Percentiles rank a stretch among this genome's conserved stretches.
phyloP scores from a whole-genome alignment of 2,797 vertebrate genomes.

The Anniella stebbinsi region DNA sequence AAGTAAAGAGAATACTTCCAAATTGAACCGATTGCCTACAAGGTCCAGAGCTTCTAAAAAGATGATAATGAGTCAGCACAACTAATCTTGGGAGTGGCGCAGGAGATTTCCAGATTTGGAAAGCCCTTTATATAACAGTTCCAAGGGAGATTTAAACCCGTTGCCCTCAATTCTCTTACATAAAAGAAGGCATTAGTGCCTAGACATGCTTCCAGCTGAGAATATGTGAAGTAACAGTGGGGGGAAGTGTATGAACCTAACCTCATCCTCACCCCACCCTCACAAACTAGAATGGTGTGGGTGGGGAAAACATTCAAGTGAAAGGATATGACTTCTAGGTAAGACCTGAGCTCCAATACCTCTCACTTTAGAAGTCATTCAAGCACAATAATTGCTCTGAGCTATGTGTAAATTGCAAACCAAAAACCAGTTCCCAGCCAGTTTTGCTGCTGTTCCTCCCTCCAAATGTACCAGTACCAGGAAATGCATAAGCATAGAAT shows the following conservation, averaged over 20 bases:
- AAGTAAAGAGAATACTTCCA: neutral
- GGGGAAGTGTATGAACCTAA: neutral
- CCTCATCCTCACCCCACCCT: too few species aligned
- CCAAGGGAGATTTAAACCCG: slow-evolving; percentile 20
- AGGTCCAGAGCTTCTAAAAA: neutral
- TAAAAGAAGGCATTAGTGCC: slow-evolving; percentile 4
- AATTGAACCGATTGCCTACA: neutral
- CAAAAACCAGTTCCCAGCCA: neutral
- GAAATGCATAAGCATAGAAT: neutral
- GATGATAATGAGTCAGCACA: slow-evolving; percentile 15
- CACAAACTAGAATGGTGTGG: neutral
- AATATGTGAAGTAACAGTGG: neutral
- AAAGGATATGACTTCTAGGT: neutral
- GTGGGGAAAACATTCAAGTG: neutral
- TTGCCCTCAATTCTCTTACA: slow-evolving; percentile 15
- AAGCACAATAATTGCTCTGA: neutral
- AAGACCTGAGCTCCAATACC: neutral
- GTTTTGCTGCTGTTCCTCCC: neutral
- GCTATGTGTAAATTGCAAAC: neutral
- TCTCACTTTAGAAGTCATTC: neutral
- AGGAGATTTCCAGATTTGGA: slow-evolving; percentile 16
- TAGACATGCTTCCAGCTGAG: neutral
- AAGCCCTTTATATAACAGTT: slow-evolving; percentile 29
- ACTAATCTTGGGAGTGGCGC: slow-evolving; percentile 25
- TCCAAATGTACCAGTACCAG: neutral